These are phyloP conservation scores for Diabrotica virgifera DNA, from an alignment of 1,140 invertebrate genomes.

Conservation along the genomic window DNA sequence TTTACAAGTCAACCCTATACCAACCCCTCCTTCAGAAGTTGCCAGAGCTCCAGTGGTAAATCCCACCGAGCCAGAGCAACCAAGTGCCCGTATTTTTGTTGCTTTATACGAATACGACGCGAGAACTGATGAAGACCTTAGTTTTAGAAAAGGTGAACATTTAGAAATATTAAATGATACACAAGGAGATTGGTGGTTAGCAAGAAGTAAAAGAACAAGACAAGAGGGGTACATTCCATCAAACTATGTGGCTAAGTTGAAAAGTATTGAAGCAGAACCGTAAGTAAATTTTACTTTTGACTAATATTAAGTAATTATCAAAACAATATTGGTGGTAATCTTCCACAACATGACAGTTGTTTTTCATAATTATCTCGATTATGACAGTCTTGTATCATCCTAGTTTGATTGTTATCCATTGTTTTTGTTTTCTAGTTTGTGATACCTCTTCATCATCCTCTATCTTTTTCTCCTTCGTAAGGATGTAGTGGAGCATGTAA, in stretches of 20 bases:
- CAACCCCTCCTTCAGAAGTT: conserved; percentile 63
- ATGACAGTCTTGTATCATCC: too few species aligned
- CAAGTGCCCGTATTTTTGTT: conserved; percentile 87
- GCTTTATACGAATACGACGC: conserved; percentile 99
- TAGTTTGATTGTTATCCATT: too few species aligned
- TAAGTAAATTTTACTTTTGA: conserved; percentile 60
- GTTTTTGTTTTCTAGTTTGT: too few species aligned
- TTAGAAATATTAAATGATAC: conserved; percentile 98
- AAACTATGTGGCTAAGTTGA: conserved; percentile 98
- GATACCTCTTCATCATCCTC: too few species aligned
- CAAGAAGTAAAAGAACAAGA: conserved; percentile 88
- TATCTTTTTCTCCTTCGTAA: too few species aligned
- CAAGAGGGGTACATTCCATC: conserved; percentile 99
- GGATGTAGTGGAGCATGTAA: too few species aligned
- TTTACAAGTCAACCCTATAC: conserved; percentile 61
- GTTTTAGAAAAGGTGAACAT: conserved; percentile 97
- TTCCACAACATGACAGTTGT: too few species aligned
- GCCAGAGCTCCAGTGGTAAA: conserved; percentile 57
- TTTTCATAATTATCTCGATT: too few species aligned
- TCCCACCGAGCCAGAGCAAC: conserved; percentile 59
- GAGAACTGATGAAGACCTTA: conserved; percentile 96
- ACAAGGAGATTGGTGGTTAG: conserved; percentile 98
- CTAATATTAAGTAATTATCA: too few species aligned
- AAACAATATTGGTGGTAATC: too few species aligned
- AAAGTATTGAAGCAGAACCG: conserved; percentile 99